Base-by-base conservation (phyloP, 2,888 invertebrate species). In the Drosophila nigricruria region DNA sequence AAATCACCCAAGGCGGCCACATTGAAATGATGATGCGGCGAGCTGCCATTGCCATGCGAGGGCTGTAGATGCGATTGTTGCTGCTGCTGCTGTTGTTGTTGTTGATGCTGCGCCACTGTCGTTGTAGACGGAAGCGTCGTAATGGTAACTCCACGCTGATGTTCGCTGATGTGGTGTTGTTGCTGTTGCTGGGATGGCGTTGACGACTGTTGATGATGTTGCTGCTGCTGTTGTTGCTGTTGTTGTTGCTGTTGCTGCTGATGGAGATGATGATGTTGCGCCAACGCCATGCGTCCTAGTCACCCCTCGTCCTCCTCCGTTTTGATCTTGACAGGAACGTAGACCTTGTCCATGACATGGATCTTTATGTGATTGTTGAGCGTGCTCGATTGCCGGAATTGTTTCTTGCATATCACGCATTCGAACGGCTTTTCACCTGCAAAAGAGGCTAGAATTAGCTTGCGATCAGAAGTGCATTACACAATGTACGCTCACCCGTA, bases 301-400 rank as follows among this genome's bases (percentile, higher is more conserved):
- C 92, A 92, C 83, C 92, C 92, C 66, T 92, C 92, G 73, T 93
- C 93, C 67, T 93, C 93, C 81, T 93, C 93, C 62, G 92, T 91
- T 89, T 93, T 93, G 73, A 93, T 93, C 81, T 93, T 93, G 32
- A 92, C 91, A 81, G 93, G 92, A 80, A 93, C 91, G 77, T 92
- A 93, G 38, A 93, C 92, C 85, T 93, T 93, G 88, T 93, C 93
- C 91, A 92, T 92, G 57, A 93, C 93, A 67, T 93, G 93, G 66
- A 93, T 93, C 88, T 93, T 93, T 92, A 93, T 93, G 82, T 93
- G 93, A 89, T 93, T 93, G 85, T 93, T 93, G 71, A 93, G 91
- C 70, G 93, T 93, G 75, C 92, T 92, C 62, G 92, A 92, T 87
- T 93, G 93, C 74, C 93, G 93, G 90, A 93, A 93, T 89, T 93